phyloP scores from a whole-genome alignment of 1,140 invertebrate genomes.

The Agrypnia vestita region DNA sequence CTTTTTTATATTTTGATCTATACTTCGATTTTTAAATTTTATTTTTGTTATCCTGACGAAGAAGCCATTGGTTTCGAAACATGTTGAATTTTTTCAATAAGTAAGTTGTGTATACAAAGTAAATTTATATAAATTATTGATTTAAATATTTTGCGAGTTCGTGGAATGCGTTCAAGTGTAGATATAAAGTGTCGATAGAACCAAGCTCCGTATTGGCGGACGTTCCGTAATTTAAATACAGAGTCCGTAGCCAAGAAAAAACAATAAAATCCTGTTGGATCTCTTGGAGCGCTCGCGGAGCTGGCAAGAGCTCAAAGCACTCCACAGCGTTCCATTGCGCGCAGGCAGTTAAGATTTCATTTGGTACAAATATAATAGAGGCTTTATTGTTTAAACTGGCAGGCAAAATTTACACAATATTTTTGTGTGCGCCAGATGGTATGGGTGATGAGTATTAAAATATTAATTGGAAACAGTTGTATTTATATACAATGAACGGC shows the following conservation, averaged over 20 bases:
- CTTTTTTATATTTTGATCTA: too few species aligned
- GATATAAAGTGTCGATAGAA: too few species aligned
- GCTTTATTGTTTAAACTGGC: not conserved
- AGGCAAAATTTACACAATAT: not conserved
- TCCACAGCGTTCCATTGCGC: slow-evolving; percentile 14
- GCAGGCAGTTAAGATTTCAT: not conserved
- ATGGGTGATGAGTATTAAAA: not conserved
- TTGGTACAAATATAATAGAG: not conserved
- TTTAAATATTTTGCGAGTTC: too few species aligned
- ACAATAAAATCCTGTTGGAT: slow-evolving; percentile 10
- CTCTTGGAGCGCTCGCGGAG: not conserved
- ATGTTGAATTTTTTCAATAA: too few species aligned
- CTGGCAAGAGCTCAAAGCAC: slow-evolving; percentile 35
- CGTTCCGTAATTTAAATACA: slow-evolving; percentile 37
- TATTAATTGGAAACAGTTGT: not conserved
- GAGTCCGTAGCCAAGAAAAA: slow-evolving; percentile 34
- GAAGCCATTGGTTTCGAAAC: too few species aligned
- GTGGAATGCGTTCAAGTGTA: too few species aligned
- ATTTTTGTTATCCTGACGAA: too few species aligned
- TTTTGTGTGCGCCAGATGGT: not conserved
- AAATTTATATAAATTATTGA: too few species aligned
- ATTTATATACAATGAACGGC: too few species aligned
- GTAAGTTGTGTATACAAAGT: too few species aligned
- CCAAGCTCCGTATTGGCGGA: not conserved
- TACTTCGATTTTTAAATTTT: too few species aligned